A percentile compares a stretch with the other conserved stretches of the same genome.
Evolutionary conservation across 1,140 invertebrate species (phyloP).

Genomic region (Samia ricini): DNA sequence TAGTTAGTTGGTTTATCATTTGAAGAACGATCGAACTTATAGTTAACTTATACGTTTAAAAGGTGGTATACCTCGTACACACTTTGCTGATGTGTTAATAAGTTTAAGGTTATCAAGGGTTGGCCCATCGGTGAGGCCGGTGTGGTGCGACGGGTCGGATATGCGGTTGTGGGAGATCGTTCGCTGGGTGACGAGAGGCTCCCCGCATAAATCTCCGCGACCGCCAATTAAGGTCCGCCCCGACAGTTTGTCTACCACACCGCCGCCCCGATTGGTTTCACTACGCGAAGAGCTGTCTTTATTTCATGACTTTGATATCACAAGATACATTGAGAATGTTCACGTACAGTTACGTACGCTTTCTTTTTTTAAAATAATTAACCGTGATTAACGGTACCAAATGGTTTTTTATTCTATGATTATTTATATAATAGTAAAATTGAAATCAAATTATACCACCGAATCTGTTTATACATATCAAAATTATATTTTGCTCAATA

Average conservation of each 20-base stretch:
- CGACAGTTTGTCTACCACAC: slow-evolving; percentile 72
- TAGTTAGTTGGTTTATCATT: too few relatives aligned
- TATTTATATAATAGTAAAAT: too few relatives aligned
- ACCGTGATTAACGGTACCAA: too few relatives aligned
- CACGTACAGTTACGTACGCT: background rate
- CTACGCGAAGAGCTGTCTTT: slow-evolving; percentile 23
- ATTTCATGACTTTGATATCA: background rate
- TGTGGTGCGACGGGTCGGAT: slow-evolving; percentile 21
- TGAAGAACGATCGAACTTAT: too few relatives aligned
- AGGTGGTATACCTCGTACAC: slow-evolving; percentile 6
- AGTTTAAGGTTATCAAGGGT: slow-evolving; percentile 31
- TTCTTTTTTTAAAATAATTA: background rate
- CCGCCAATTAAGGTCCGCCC: slow-evolving; percentile 71
- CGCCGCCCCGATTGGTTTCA: slow-evolving; percentile 64
- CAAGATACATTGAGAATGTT: background rate
- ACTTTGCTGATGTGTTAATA: slow-evolving; percentile 34
- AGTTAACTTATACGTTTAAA: background rate
- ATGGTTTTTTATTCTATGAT: too few relatives aligned
- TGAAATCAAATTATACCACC: too few relatives aligned
- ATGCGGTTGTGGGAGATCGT: slow-evolving; percentile 38
- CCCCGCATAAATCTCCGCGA: slow-evolving; percentile 73
- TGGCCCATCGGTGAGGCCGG: slow-evolving; percentile 13
- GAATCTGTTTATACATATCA: too few relatives aligned
- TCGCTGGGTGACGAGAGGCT: slow-evolving; percentile 52
- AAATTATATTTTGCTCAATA: too few relatives aligned